These are phyloP conservation scores for Eutrigla gurnardus DNA, from an alignment of 2,797 vertebrate genomes.

Conservation along the genomic window DNA sequence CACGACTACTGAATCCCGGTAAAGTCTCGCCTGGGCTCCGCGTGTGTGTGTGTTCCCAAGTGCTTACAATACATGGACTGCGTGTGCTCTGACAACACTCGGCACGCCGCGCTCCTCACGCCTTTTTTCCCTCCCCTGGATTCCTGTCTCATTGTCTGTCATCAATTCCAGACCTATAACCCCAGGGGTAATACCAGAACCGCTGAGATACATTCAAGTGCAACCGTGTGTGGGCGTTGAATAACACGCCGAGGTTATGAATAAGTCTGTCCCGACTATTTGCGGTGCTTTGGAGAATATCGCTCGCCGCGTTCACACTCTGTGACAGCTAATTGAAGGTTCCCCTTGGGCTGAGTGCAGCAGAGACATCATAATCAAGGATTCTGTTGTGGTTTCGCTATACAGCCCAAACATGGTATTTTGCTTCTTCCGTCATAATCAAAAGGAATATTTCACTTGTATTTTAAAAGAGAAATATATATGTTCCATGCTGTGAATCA, in stretches of 20 bases:
- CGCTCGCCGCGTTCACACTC: conserved; percentile 55
- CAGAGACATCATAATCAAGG: conserved; percentile 87
- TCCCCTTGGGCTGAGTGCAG: conserved; percentile 76
- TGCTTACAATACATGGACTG: not conserved
- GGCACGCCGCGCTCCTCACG: conserved; percentile 14
- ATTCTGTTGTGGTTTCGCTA: conserved; percentile 74
- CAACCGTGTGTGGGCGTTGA: conserved; percentile 71
- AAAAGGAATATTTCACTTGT: conserved; percentile 75
- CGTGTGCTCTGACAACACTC: conserved; percentile 43
- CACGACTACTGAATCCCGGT: conserved; percentile 59
- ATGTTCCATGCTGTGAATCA: conserved; percentile 54
- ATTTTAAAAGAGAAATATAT: conserved; percentile 43
- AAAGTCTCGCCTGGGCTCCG: conserved; percentile 55
- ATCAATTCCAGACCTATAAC: conserved; percentile 62
- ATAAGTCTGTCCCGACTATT: conserved; percentile 73
- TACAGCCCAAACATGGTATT: conserved; percentile 61
- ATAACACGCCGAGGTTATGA: conserved; percentile 76
- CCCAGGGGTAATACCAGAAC: conserved; percentile 69
- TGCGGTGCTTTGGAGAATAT: conserved; percentile 69
- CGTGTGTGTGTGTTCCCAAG: conserved; percentile 10
- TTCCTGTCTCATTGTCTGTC: conserved; percentile 66
- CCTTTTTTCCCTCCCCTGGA: conserved; percentile 26
- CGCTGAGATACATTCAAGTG: conserved; percentile 58
- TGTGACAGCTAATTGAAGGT: conserved; percentile 82
- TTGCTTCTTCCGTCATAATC: conserved; percentile 80